phyloP scores from a whole-genome alignment of 2,113 vertebrate species.

The Aramus guarauna region DNA sequence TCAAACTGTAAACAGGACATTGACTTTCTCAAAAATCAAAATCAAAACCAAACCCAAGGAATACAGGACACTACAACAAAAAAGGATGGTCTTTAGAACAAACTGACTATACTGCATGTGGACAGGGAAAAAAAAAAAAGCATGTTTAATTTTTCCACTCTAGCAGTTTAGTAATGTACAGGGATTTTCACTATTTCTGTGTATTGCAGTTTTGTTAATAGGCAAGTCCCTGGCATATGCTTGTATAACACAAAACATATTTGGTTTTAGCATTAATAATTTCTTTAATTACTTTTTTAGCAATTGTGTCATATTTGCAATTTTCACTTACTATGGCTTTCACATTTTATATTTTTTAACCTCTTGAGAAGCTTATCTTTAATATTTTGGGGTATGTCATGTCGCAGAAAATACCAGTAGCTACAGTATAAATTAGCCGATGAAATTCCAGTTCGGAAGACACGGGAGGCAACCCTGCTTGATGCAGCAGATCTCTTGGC shows the following conservation, averaged over 20 bases:
- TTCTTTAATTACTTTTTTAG: constrained; percentile 52
- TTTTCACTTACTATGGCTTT: background rate
- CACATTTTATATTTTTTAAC: constrained; percentile 26
- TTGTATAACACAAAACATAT: constrained; percentile 11
- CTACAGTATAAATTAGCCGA: background rate
- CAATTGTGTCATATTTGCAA: constrained; percentile 23
- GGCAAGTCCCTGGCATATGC: background rate
- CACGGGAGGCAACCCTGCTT: background rate
- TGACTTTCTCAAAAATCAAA: background rate
- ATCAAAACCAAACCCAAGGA: background rate
- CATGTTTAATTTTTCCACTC: constrained; percentile 3
- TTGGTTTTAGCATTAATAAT: constrained; percentile 40
- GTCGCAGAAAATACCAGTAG: background rate
- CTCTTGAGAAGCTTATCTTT: background rate
- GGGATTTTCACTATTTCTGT: constrained; percentile 12
- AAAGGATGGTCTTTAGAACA: background rate
- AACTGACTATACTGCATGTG: background rate
- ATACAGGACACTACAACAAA: background rate
- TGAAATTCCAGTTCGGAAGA: background rate
- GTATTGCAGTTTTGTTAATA: constrained; percentile 48
- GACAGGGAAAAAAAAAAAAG: background rate
- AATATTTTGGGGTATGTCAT: background rate
- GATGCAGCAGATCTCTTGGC: background rate
- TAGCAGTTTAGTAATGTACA: background rate
- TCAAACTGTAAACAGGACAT: background rate